These are phyloP conservation scores for Podabrus alpinus DNA, from an alignment of 2,888 invertebrate species.

Conservation along the genomic window DNA sequence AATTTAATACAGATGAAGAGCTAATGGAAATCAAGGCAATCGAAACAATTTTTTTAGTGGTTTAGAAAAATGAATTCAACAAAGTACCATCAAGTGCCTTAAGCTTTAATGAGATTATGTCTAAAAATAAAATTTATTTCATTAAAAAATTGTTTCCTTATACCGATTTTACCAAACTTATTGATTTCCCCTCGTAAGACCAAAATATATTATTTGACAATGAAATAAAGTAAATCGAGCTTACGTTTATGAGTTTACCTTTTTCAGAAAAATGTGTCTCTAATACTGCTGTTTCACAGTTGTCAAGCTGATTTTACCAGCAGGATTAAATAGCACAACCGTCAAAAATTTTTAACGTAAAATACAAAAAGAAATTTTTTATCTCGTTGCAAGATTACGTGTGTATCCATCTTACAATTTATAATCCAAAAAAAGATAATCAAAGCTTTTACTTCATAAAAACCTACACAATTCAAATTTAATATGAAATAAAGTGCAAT, in stretches of 20 bases:
- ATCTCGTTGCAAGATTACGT: background rate
- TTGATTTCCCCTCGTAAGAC: too few species aligned
- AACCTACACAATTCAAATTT: background rate
- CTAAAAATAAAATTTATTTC: too few species aligned
- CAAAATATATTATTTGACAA: too few species aligned
- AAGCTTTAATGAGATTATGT: too few species aligned
- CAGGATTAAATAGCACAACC: background rate
- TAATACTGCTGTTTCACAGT: background rate
- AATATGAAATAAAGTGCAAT: background rate
- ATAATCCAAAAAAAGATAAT: background rate
- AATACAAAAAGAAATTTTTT: background rate
- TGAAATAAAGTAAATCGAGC: too few species aligned
- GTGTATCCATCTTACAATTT: background rate
- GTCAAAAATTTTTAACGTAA: background rate
- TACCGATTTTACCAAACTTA: too few species aligned
- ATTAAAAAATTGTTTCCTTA: too few species aligned
- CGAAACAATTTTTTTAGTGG: too few species aligned
- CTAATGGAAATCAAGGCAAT: too few species aligned
- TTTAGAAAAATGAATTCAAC: too few species aligned
- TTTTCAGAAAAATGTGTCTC: background rate
- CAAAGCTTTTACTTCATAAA: background rate
- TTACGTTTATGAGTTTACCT: background rate
- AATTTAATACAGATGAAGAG: too few species aligned
- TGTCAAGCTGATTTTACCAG: background rate
- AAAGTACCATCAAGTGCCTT: too few species aligned